phyloP scores from a whole-genome alignment of 2,797 vertebrate species.

The Alectoris magna region DNA sequence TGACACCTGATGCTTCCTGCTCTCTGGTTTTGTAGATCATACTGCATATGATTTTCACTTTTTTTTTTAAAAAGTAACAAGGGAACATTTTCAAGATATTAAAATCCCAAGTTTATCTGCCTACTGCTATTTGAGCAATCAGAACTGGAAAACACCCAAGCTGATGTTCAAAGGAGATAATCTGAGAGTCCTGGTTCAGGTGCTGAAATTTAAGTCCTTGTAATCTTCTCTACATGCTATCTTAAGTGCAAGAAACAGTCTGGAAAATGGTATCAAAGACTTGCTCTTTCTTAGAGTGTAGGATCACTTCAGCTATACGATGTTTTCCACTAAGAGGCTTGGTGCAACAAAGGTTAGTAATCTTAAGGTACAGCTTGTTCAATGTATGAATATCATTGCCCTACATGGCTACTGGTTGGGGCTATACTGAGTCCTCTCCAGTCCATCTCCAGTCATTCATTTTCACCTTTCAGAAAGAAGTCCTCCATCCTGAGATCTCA shows the following conservation, averaged over 20 bases:
- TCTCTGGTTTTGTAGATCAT: neutral
- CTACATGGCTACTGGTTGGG: accelerated
- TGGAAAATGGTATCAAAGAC: neutral
- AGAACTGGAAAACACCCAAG: neutral
- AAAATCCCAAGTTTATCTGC: neutral
- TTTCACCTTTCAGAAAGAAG: neutral
- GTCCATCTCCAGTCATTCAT: neutral
- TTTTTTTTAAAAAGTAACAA: neutral
- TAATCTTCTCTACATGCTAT: neutral
- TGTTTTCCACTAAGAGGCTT: neutral
- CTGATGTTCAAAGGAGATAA: neutral
- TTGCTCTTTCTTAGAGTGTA: neutral
- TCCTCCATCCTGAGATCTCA: neutral
- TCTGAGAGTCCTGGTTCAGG: neutral
- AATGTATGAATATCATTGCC: neutral
- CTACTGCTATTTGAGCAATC: neutral
- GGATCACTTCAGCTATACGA: neutral
- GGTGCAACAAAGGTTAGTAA: accelerated
- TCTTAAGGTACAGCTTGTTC: neutral
- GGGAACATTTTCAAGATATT: neutral
- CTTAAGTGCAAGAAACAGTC: neutral
- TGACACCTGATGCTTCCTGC: neutral
- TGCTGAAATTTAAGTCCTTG: neutral
- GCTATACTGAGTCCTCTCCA: neutral
- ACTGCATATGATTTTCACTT: neutral